Conservation (phyloP, 2,797 vertebrate species). For the Silurus aristotelis region DNA sequence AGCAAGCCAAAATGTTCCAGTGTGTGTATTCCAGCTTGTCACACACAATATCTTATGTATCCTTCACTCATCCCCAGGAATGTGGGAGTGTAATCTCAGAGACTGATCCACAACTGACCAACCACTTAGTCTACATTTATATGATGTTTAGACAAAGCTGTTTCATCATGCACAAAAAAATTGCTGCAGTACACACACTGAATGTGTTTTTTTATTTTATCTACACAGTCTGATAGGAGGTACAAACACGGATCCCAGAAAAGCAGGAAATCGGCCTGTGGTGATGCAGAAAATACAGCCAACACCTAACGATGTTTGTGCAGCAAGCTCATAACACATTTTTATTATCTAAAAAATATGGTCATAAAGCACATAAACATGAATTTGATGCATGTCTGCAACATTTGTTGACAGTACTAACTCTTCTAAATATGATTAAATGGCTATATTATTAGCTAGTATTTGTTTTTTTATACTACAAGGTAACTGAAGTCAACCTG, state of each 20-base stretch:
- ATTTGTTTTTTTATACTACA: background rate
- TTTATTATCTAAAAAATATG: background rate
- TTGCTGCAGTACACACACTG: background rate
- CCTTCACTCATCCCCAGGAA: background rate
- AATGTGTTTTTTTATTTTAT: background rate
- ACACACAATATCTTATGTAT: background rate
- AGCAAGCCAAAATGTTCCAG: background rate
- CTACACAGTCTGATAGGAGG: background rate
- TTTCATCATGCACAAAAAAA: background rate
- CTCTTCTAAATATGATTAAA: background rate
- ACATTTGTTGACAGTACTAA: background rate
- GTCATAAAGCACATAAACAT: background rate
- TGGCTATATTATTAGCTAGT: background rate
- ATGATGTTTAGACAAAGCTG: background rate
- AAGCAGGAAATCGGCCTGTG: background rate
- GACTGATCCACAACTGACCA: background rate
- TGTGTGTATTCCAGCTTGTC: background rate
- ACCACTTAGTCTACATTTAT: background rate
- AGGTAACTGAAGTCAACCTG: background rate
- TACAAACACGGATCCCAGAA: background rate
- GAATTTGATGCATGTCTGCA: background rate
- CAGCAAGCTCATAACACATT: background rate
- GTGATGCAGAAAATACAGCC: background rate
- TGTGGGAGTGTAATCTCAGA: background rate
- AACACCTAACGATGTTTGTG: background rate